Conservation (phyloP, 2,797 vertebrate genomes). For the Masticophis lateralis region DNA sequence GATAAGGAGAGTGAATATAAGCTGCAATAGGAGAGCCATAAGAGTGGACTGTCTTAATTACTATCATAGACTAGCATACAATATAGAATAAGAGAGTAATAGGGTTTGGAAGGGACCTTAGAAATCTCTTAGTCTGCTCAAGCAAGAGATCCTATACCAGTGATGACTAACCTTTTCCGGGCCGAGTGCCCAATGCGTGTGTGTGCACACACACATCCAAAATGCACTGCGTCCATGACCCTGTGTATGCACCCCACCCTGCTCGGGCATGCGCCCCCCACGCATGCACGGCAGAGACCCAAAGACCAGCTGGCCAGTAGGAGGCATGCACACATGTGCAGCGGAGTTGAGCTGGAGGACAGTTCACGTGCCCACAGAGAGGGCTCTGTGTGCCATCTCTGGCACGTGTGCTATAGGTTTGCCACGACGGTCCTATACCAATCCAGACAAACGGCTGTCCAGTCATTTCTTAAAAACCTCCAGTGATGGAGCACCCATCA, state of each 20-base stretch:
- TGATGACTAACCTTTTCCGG: no score
- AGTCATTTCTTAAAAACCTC: neutral
- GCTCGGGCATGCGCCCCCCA: no score
- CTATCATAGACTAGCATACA: neutral
- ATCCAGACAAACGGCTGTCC: neutral
- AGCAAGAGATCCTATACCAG: neutral
- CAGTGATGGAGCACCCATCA: neutral
- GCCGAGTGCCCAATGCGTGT: no score
- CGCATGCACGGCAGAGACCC: no score
- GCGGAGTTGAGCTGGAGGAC: no score
- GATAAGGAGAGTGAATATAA: neutral
- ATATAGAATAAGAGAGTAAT: neutral
- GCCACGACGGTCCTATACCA: neutral
- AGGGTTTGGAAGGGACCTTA: neutral
- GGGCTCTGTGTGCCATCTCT: no score
- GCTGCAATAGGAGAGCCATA: neutral
- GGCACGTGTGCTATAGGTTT: no score
- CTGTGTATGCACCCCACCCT: no score
- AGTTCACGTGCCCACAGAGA: no score
- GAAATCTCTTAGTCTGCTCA: neutral
- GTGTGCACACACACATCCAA: no score
- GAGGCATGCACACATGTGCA: no score
- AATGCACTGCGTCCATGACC: accelerated
- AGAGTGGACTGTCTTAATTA: neutral
- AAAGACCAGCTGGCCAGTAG: no score